Evolutionary conservation across 2,113 vertebrate genomes (phyloP).

Genomic region (Rhinogobius similis): DNA sequence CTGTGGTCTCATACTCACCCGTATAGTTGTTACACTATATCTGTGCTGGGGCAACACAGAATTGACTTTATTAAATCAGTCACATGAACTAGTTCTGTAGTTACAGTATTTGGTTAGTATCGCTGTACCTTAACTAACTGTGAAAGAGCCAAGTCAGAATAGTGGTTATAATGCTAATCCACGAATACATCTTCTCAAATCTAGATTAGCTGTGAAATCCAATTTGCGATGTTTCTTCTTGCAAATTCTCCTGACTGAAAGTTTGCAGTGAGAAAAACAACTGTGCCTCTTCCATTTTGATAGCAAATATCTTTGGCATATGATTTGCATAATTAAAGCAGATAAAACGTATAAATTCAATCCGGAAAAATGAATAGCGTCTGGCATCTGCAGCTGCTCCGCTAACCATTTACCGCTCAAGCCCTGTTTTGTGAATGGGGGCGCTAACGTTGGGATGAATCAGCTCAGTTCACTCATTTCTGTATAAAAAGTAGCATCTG

Average conservation of each 20-base stretch:
- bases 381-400: constrained; percentile 60
- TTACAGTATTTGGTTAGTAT: neutral
- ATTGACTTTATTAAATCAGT: no score
- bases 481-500: constrained; percentile 39
- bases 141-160: neutral
- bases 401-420: constrained; percentile 55
- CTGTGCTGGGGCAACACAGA: no score
- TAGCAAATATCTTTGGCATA: constrained; percentile 67
- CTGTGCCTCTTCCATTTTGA: constrained; percentile 42
- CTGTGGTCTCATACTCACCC: no score
- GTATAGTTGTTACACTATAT: no score
- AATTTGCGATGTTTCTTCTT: constrained; percentile 33
- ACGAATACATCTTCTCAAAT: neutral
- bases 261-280: constrained; percentile 41
- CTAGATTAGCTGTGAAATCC: constrained; percentile 19
- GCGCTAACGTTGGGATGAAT: constrained; percentile 49
- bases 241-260: constrained; percentile 34
- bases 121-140: neutral
- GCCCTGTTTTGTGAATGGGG: constrained; percentile 56
- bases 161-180: neutral
- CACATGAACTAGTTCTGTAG: no score
- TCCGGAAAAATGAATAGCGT: constrained; percentile 53
- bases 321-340: constrained; percentile 75
- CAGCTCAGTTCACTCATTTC: constrained; percentile 37
- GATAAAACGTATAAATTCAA: constrained; percentile 70